Base-by-base conservation (phyloP, 2,797 vertebrate genomes). In the Karalla daura region DNA sequence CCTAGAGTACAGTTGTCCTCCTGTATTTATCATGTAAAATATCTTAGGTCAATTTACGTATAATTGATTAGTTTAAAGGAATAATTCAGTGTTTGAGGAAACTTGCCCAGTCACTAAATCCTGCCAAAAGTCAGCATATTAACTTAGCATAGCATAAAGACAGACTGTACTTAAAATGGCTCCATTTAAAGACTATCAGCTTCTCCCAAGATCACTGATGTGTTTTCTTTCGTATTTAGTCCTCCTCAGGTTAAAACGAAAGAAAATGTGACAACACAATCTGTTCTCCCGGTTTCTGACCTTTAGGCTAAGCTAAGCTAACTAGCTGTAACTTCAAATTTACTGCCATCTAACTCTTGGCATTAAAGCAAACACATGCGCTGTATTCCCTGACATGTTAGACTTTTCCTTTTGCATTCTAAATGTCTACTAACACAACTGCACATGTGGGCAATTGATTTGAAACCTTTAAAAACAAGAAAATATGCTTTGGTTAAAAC, bases 401-500 rank as follows among this genome's bases (percentile, higher is more conserved):
- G 75, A 63, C 23, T 28, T 49, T 63, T 39, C 15, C 43, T 64
- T 53, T 39, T 32, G 61, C 35, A 77, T 63, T 10, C 15, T 50
- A 30, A 51, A 41, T 23, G 30, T 64, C 32, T 52, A 41, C 56
- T 55, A 53, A 67, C 28, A 62, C 35, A 74, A 23, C 23, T 21
- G 24, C 7, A 76, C 33, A 37, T n/a, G n/a, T n/a, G n/a, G n/a
- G n/a, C n/a, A n/a, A n/a, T 11, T 33, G 21, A 37, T 67, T 25
- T 35, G 3, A 64, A 74, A 60, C 15, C 35, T 45, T 63, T 46
- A 54, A 20, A 63, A 76, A 13, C 52, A 71, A 33, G 74, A 69
- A 65, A 51, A 2, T 68, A 77, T 20, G 70, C 91, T 91, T 92
- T 92, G 90, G 89, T 91, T 75, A 80, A 83, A 89, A 86, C 40